phyloP scores from a whole-genome alignment of 2,888 invertebrate genomes.

The Periphyllus acericola region DNA sequence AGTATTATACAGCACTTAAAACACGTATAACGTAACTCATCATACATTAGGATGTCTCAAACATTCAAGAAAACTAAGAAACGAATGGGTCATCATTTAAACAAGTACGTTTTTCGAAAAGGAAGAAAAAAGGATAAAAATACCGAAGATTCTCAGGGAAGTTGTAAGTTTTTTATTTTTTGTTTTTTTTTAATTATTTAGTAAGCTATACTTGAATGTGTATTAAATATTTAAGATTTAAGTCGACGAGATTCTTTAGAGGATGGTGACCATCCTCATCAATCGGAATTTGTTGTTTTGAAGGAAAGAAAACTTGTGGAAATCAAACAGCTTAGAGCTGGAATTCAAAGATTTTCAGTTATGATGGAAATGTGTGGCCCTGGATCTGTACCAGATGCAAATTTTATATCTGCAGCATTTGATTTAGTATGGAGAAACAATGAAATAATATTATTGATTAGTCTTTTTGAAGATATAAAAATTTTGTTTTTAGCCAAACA shows the following conservation, averaged over 20 bases:
- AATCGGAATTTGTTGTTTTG: conserved; percentile 87
- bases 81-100: conserved; percentile 89
- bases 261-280: conserved; percentile 80
- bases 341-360: conserved; percentile 90
- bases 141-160: conserved; percentile 84
- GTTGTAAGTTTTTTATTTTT: conserved; percentile 71
- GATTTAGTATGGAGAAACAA: conserved; percentile 78
- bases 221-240: conserved; percentile 70
- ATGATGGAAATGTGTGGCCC: conserved; percentile 95
- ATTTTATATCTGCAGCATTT: conserved; percentile 90
- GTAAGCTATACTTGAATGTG: neutral
- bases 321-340: conserved; percentile 81
- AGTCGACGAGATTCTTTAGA: conserved; percentile 87
- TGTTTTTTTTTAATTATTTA: neutral
- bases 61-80: conserved; percentile 82
- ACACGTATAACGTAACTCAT: neutral
- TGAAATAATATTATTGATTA: too few species aligned
- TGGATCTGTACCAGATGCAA: conserved; percentile 95
- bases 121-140: conserved; percentile 90
- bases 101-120: conserved; percentile 80
- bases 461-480: neutral
- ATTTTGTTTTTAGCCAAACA: conserved; percentile 77
- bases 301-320: conserved; percentile 89
- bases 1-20: neutral
- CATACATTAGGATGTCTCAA: conserved; percentile 71